Evolutionary conservation across 1,140 invertebrate species (phyloP).

Genomic region (Triops longicaudatus): DNA sequence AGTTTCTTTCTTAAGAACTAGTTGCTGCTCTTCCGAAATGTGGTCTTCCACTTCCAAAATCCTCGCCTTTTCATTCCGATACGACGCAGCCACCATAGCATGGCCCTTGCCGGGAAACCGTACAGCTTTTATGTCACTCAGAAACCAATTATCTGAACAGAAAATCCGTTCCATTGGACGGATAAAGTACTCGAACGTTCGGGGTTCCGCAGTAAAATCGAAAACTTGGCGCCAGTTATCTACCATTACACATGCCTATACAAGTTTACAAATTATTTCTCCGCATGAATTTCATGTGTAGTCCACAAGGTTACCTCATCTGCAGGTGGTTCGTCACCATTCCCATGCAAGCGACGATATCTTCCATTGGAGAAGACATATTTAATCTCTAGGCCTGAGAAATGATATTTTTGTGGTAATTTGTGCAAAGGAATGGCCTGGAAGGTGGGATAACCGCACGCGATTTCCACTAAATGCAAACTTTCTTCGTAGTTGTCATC

Average conservation of each 20-base stretch:
- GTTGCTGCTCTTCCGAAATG: not conserved
- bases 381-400: not conserved
- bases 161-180: not conserved
- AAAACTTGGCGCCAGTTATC: not conserved
- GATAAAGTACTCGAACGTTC: not conserved
- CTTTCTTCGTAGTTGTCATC: slow-evolving; percentile 7
- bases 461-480: not conserved
- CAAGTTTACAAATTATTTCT: no score
- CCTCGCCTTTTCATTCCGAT: not conserved
- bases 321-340: not conserved
- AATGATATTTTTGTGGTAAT: not conserved
- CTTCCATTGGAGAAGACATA: not conserved
- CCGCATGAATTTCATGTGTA: no score
- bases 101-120: not conserved
- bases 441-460: slow-evolving; percentile 5
- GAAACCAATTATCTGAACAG: not conserved
- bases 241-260: not conserved
- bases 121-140: not conserved
- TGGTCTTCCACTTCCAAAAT: not conserved
- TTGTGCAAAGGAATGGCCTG: not conserved
- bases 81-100: not conserved
- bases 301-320: not conserved
- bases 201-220: not conserved
- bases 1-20: not conserved
- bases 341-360: not conserved